Conservation (phyloP, 2,888 invertebrate genomes). For the Heliconius cydno region DNA sequence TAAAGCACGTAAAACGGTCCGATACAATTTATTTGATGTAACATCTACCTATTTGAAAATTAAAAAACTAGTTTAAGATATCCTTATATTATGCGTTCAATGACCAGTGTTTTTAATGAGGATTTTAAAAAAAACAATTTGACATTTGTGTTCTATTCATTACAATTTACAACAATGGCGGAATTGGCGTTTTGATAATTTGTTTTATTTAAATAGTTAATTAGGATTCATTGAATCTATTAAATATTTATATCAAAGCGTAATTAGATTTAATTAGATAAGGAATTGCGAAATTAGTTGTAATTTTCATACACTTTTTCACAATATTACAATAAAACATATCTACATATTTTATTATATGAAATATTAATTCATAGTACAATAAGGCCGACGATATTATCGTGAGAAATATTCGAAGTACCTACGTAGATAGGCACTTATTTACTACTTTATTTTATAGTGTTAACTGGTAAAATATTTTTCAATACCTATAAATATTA, state of each 20-base stretch:
- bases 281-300: conserved; percentile 7
- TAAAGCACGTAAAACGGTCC: conserved; percentile 34
- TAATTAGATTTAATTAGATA: conserved; percentile 17
- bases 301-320: conserved; percentile 10
- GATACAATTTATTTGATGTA: conserved; percentile 40
- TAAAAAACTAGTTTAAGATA: conserved; percentile 42
- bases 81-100: conserved; percentile 35
- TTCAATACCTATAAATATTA: too few species aligned
- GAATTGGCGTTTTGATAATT: conserved; percentile 19
- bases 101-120: conserved; percentile 33
- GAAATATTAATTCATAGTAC: not conserved
- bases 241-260: conserved; percentile 9
- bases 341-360: not conserved
- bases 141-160: conserved; percentile 29
- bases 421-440: not conserved
- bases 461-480: not conserved
- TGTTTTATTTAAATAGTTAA: conserved; percentile 4
- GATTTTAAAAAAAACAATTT: conserved; percentile 21
- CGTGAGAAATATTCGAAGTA: conserved; percentile 10
- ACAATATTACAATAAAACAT: not conserved
- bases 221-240: conserved; percentile 5
- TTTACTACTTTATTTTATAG: not conserved
- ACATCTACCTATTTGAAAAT: conserved; percentile 24
- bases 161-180: conserved; percentile 31
- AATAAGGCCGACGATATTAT: not conserved